Base-by-base conservation (phyloP, 2,797 vertebrate species). In the Zalophus californianus region DNA sequence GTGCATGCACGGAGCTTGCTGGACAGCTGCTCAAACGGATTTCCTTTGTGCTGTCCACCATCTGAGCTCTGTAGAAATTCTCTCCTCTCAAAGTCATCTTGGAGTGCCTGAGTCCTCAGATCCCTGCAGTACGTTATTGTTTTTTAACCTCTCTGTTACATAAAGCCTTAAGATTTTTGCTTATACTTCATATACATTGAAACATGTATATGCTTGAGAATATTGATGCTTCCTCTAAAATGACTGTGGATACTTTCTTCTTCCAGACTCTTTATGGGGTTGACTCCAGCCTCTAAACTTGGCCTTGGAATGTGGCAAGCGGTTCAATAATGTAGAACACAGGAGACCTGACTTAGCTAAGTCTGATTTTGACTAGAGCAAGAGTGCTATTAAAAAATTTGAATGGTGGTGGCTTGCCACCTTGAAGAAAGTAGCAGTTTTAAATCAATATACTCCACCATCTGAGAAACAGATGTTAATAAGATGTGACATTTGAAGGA, bases 1-100 rank as follows among this genome's bases (percentile, higher is more conserved):
- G 92, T 96, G 96, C 64, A 83, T 25, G 96, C 90, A 32, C 0
- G 12, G 84, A 54, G 92, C 95, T 84, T 15, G 96, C 96, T 38
- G 94, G 85, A 82, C n/a, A 20, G 78, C 83, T 23, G 64, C 85
- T 41, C 60, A 5, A 3, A 11, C 21, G 86, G 41, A 92, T 89
- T 92, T 93, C 91, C 97, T 96, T 13, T 9, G 48, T 84, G 86
- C 72, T 4, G 50, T 90, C 56, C n/a, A 23, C n/a, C 64, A 8
- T 91, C 68, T 52, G 86, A 82, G 50, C 20, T 29, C 23, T n/a
- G 90, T 3, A 23, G 77, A 60, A 56, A 16, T 62, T 79, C 44
- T 64, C 73, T 70, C 41, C 35, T n/a, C 32, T 35, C 10, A 8
- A 20, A 60, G 52, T 68, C 73, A 18, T 83, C 54, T 4, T 1